Conservation (phyloP, 2,888 invertebrate genomes). For the Ommatoiulus sabulosus region DNA sequence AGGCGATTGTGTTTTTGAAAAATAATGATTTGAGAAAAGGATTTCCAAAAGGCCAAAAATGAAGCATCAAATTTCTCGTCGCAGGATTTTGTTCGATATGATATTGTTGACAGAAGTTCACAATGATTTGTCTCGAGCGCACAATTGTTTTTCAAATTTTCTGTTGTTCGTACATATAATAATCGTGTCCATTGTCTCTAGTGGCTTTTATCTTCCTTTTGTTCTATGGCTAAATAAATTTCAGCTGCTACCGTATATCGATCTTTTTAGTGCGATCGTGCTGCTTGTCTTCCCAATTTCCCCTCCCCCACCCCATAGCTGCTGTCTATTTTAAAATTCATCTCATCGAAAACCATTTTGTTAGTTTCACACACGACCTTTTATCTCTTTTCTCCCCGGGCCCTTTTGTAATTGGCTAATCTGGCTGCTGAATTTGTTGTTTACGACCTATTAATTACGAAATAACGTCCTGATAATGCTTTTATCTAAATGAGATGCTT, state of each 20-base stretch:
- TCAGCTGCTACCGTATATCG: slow-evolving; percentile 21
- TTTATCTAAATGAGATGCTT: slow-evolving; percentile 53
- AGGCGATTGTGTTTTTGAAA: background rate
- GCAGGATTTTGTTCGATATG: background rate
- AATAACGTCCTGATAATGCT: slow-evolving; percentile 47
- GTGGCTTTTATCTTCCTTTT: slow-evolving; percentile 34
- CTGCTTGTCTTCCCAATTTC: background rate
- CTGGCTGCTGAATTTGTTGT: slow-evolving; percentile 44
- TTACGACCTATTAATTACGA: slow-evolving; percentile 44
- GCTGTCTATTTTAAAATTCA: slow-evolving; percentile 46
- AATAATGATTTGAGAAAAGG: slow-evolving; percentile 52
- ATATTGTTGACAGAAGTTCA: background rate
- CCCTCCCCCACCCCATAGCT: background rate
- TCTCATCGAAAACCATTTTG: slow-evolving; percentile 44
- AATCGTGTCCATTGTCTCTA: slow-evolving; percentile 47
- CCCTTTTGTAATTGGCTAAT: slow-evolving; percentile 41
- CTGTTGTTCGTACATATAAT: slow-evolving; percentile 41
- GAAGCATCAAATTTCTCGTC: slow-evolving; percentile 53
- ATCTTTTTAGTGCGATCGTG: slow-evolving; percentile 42
- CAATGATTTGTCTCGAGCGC: slow-evolving; percentile 8
- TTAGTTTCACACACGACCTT: slow-evolving; percentile 45
- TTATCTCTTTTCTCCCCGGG: slow-evolving; percentile 38
- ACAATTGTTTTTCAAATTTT: background rate
- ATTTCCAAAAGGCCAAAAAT: slow-evolving; percentile 55
- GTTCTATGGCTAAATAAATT: slow-evolving; percentile 32